Base-by-base conservation (phyloP, 2,888 invertebrate species). In the Petrolisthes manimaculis region DNA sequence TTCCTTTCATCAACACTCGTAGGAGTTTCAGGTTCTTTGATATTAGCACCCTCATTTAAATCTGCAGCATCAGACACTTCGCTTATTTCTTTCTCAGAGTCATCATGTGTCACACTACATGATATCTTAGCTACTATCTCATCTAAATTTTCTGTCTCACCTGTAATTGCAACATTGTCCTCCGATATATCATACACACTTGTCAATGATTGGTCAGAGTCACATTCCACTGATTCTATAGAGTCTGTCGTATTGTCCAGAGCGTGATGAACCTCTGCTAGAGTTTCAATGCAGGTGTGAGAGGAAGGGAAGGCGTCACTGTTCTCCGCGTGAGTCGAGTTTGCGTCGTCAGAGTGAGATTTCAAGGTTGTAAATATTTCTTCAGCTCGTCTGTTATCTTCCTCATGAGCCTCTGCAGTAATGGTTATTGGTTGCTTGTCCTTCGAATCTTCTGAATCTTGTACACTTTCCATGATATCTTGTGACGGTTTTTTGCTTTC, bases 191-290 rank as follows among this genome's bases (percentile, higher is more conserved):
- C 37, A 37, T 37, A 2, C 37, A 37, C 37, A 37, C 37, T 37
- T 37, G 37, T 37, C 37, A 37, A 37, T 37, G 54, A 18, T 84
- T 9, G 71, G 14, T 71, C 3, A 51, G 53, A n/a, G n/a, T n/a
- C 71, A n/a, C n/a, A 74, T 21, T 54, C 21, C n/a, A 51, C 51
- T 21, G n/a, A 9, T n/a, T 61, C 67, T 18, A 54, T 71, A 4
- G 71, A 18, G 69, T 21, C 24, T 5, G 79, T 53, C 21, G 79
- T 37, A 24, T 69, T 55, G n/a, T 85, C 85, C 69, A 55, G 69
- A 69, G 82, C 54, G 53, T 82, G 82, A 55, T 87, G 87, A 37
- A 87, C 83, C 71, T 87, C 78, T 3, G 87, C 87, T 18, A 61
- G 53, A 53, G 83, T 86, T 69, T 83, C 86, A 53, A 86, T 67